A percentile compares a stretch with the other conserved stretches of the same genome.
phyloP scores from a whole-genome alignment of 2,113 vertebrate genomes.

The Neodon shergylaensis region DNA sequence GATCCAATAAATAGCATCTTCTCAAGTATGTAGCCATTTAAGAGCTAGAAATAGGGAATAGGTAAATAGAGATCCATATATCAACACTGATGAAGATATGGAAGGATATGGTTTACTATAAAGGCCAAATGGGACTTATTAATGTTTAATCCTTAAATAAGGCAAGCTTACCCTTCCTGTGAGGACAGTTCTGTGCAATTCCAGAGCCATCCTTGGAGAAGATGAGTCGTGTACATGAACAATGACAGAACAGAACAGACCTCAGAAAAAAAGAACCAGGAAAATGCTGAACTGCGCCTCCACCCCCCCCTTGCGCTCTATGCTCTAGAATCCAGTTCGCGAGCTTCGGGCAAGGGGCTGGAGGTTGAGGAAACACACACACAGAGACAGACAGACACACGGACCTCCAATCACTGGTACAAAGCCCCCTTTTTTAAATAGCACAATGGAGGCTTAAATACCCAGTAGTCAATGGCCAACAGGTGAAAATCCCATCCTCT shows the following conservation, averaged over 20 bases:
- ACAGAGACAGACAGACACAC: too few relatives aligned
- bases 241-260: neutral
- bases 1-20: neutral
- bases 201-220: neutral
- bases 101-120: neutral
- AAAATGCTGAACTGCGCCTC: too few relatives aligned
- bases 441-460: too few relatives aligned
- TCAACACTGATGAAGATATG: neutral
- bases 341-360: too few relatives aligned
- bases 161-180: neutral
- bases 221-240: neutral
- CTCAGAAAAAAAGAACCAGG: neutral
- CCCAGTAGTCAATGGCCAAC: too few relatives aligned
- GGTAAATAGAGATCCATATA: neutral
- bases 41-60: neutral
- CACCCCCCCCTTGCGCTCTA: too few relatives aligned
- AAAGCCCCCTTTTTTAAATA: too few relatives aligned
- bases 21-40: neutral
- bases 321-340: too few relatives aligned
- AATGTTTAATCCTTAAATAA: neutral
- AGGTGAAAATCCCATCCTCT: too few relatives aligned
- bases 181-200: neutral
- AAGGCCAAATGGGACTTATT: neutral
- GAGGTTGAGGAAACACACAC: too few relatives aligned
- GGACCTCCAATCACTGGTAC: too few relatives aligned